Percentiles rank a stretch among this genome's conserved stretches.
These are phyloP conservation scores for Lontra canadensis DNA, from an alignment of 2,113 vertebrate genomes.

Conservation along the genomic window DNA sequence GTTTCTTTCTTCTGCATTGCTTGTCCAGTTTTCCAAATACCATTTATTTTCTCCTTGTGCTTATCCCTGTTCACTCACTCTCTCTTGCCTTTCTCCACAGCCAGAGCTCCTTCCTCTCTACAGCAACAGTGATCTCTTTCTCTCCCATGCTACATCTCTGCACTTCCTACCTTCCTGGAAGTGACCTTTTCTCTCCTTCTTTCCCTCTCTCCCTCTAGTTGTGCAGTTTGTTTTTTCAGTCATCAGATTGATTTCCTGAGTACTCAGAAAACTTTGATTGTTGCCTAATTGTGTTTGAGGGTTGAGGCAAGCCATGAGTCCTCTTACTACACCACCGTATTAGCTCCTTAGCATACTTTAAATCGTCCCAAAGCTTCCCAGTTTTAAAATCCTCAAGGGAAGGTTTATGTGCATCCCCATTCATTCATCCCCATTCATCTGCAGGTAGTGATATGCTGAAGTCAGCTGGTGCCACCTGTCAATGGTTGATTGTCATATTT, in stretches of 20 bases:
- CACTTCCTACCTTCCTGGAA: neutral
- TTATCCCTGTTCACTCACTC: neutral
- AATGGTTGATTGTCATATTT: neutral
- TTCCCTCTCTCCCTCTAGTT: neutral
- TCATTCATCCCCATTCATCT: neutral
- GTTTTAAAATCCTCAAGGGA: conserved; percentile 22
- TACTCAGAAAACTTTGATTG: neutral
- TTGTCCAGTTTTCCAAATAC: neutral
- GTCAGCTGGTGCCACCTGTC: neutral
- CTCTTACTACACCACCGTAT: neutral
- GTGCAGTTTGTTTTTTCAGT: neutral
- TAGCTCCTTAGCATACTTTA: neutral
- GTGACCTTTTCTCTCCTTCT: neutral
- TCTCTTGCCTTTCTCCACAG: neutral
- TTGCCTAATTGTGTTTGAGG: neutral
- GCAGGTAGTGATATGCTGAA: neutral
- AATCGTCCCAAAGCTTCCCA: neutral
- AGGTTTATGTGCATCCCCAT: neutral
- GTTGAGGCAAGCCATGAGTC: neutral
- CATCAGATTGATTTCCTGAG: neutral
- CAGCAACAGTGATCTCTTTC: neutral
- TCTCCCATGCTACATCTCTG: neutral
- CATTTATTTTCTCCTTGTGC: neutral
- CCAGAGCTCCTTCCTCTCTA: neutral
- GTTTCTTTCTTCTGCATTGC: neutral